Percentiles rank a stretch among this genome's conserved stretches.
phyloP scores from a whole-genome alignment of 1,140 invertebrate genomes.

The Ostrea denselamellosa region DNA sequence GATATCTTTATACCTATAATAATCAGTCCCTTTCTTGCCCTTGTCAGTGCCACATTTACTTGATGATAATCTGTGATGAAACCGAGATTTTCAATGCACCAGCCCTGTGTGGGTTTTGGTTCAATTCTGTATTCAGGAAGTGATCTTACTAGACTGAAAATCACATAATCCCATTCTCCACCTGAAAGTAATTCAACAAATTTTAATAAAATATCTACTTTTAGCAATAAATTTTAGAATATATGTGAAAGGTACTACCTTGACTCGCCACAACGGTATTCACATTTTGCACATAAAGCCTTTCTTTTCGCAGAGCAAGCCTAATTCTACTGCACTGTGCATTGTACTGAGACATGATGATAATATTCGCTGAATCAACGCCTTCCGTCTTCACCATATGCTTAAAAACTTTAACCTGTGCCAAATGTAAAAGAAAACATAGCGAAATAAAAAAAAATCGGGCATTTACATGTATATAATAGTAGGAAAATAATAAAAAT shows the following conservation, averaged over 20 bases:
- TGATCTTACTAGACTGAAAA: constrained; percentile 69
- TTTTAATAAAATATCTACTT: not conserved
- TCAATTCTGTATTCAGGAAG: constrained; percentile 70
- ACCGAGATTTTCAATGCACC: constrained; percentile 70
- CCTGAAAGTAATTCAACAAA: constrained; percentile 51
- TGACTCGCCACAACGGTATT: constrained; percentile 68
- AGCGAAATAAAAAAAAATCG: not conserved
- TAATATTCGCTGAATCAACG: constrained; percentile 47
- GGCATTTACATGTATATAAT: not conserved
- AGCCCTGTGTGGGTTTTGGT: constrained; percentile 65
- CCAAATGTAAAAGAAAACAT: not conserved
- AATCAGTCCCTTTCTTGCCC: constrained; percentile 71
- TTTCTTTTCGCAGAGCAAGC: constrained; percentile 48
- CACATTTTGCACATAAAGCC: constrained; percentile 52
- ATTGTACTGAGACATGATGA: constrained; percentile 65
- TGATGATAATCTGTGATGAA: constrained; percentile 73
- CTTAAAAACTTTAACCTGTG: constrained; percentile 47
- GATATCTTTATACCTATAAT: constrained; percentile 66
- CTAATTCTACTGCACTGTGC: constrained; percentile 56
- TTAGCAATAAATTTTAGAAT: constrained; percentile 51
- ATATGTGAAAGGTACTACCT: constrained; percentile 45
- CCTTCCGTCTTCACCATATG: constrained; percentile 37
- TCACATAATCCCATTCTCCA: constrained; percentile 72
- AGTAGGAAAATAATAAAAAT: too few species aligned
- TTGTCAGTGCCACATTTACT: constrained; percentile 74